Evolutionary conservation across 2,797 vertebrate species (phyloP).

Genomic region (Muscicapa striata): DNA sequence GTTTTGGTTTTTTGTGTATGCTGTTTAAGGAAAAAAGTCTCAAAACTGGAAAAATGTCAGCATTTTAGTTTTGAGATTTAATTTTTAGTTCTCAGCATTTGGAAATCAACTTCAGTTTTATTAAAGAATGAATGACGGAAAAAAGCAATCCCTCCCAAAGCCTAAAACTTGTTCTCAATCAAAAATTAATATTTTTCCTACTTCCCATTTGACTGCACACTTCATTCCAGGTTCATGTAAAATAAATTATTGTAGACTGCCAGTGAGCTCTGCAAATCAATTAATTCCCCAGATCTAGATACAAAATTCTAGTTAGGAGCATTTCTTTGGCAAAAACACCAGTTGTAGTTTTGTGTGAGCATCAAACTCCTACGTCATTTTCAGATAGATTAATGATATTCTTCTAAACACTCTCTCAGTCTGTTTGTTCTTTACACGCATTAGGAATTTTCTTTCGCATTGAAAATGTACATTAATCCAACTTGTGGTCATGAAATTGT

Average conservation of each 20-base stretch:
- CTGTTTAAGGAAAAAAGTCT: neutral
- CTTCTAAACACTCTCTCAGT: neutral
- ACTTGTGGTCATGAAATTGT: neutral
- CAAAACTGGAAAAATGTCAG: neutral
- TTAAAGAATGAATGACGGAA: neutral
- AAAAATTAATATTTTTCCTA: neutral
- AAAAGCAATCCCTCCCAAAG: neutral
- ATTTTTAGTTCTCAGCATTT: neutral
- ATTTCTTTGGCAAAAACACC: neutral
- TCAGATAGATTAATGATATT: conserved; percentile 15
- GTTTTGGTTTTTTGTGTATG: no score
- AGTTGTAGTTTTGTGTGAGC: neutral
- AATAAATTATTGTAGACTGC: neutral
- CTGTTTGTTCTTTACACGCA: conserved; percentile 18
- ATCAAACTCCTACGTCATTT: conserved; percentile 24
- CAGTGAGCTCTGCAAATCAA: neutral
- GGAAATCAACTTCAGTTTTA: neutral
- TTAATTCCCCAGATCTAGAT: neutral
- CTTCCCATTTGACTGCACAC: neutral
- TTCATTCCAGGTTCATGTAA: neutral
- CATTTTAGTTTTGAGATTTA: neutral
- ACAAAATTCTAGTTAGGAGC: neutral
- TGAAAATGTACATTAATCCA: conserved; percentile 9
- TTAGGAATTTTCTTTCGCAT: conserved; percentile 1
- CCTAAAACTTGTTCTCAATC: neutral